phyloP scores from a whole-genome alignment of 2,888 invertebrate species.

The Smittia aterrima region DNA sequence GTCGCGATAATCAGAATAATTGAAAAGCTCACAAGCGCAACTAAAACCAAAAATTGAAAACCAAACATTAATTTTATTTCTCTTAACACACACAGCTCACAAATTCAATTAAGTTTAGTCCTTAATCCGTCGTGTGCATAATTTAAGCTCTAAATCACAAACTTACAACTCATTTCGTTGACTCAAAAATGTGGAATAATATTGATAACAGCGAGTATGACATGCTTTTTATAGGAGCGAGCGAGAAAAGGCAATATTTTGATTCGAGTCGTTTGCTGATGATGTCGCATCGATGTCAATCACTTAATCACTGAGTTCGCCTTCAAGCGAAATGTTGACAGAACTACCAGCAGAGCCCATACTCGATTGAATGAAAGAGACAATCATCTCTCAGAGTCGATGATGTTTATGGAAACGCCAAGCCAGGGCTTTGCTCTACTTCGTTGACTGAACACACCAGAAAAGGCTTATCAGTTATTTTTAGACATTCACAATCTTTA shows the following conservation, averaged over 20 bases:
- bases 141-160: neutral
- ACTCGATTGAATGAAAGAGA: neutral
- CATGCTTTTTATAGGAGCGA: neutral
- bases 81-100: neutral
- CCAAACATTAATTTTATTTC: neutral
- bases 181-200: constrained; percentile 28
- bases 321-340: too few species aligned
- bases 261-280: neutral
- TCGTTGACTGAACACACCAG: too few species aligned
- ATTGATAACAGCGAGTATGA: constrained; percentile 6
- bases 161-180: constrained; percentile 36
- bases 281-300: constrained; percentile 17
- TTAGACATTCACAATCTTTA: too few species aligned
- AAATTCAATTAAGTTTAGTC: neutral
- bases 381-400: neutral
- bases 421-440: too few species aligned
- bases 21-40: neutral
- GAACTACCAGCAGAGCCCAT: neutral
- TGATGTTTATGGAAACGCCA: too few species aligned
- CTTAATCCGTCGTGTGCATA: neutral
- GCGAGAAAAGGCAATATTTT: neutral
- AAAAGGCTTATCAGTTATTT: too few species aligned
- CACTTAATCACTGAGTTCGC: neutral
- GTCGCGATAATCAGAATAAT: neutral
- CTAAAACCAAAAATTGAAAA: neutral